Conservation (phyloP, 2,113 vertebrate genomes). For the Notechis scutatus region DNA sequence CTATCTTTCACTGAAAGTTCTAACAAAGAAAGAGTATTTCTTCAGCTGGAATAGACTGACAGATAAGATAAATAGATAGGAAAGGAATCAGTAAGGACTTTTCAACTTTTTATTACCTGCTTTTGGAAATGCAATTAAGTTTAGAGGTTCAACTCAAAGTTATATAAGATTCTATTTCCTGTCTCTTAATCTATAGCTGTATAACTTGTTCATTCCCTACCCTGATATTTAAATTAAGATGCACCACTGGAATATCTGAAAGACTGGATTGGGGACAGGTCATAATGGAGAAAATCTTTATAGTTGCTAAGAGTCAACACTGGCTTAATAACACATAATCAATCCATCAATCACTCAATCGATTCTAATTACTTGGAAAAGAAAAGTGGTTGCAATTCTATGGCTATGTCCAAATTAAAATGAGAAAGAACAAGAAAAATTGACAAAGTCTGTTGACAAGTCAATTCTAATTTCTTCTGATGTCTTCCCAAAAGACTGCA, state of each 20-base stretch:
- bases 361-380: background rate
- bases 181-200: background rate
- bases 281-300: background rate
- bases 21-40: slow-evolving; percentile 10
- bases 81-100: background rate
- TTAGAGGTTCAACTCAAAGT: slow-evolving; percentile 12
- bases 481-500: background rate
- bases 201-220: background rate
- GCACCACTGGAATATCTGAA: background rate
- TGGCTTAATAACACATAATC: background rate
- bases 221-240: background rate
- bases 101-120: background rate
- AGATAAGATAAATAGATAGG: slow-evolving; percentile 18
- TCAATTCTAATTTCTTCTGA: background rate
- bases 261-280: background rate
- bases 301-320: background rate
- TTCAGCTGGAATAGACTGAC: slow-evolving; percentile 20
- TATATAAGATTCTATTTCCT: background rate
- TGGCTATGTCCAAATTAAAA: slow-evolving; percentile 21
- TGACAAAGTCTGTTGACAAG: background rate
- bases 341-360: background rate
- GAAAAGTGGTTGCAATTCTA: background rate
- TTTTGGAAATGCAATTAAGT: slow-evolving; percentile 25
- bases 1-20: background rate
- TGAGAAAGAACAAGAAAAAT: background rate